Evolutionary conservation across 2,113 vertebrate genomes (phyloP), one percentile per base, ranked within the genome.

Genomic region (Cariama cristata): DNA sequence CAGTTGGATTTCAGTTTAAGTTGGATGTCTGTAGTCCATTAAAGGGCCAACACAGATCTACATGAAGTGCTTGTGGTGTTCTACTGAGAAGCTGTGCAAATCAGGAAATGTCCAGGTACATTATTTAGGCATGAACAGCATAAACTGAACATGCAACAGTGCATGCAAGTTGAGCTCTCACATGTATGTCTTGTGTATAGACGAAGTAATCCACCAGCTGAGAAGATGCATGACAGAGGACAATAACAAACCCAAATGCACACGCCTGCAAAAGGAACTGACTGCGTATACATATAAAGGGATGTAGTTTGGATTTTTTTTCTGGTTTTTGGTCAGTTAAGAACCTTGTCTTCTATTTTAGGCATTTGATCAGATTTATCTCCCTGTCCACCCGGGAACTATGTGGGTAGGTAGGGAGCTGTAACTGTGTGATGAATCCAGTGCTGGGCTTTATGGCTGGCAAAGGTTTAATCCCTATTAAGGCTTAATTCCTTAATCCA

Each of bases 401-500:
- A 17, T 0, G 0, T 55, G 4, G 23, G 27, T 53, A 66, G 18
- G 19, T 27, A 77, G 63, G 23, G 45, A 91, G 27, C 42, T 73
- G 18, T 15, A 83, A 45, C 18, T 55, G 8, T 56, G 28, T 86
- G 79, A 69, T 66, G 82, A 92, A 83, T 60, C 53, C n/a, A 40
- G 6, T 55, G 23, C 33, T 92, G n/a, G n/a, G 10, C 7, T 86
- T 94, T 91, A 84, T 1, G 8, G 4, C 8, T 94, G 50, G 59
- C 72, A 80, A 91, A 86, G 60, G 18, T 84, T 83, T 83, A 93
- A 80, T 86, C 28, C n/a, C 27, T 91, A 12, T 62, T 66, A 64
- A 69, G 7, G 5, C 2, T 85, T 86, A 76, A 77, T 77, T 80
- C n/a, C 40, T 77, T 91, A 92, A 91, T 77, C 68, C 0, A 0